Conservation (phyloP, 2,888 invertebrate species). For the Opisthograptis luteolata region DNA sequence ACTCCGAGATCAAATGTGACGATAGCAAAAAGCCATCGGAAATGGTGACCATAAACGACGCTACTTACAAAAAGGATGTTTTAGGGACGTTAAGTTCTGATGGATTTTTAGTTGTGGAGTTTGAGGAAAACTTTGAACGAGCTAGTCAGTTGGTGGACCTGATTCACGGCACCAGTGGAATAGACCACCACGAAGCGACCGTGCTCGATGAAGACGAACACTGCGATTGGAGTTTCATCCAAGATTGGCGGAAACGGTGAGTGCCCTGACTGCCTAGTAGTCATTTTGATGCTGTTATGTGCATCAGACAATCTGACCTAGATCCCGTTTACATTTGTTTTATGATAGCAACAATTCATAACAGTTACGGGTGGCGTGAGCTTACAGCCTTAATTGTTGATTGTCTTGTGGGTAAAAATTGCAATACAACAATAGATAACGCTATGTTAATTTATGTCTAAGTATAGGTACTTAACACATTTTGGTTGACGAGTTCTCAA, state of each 20-base stretch:
- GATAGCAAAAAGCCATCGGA: slow-evolving; percentile 53
- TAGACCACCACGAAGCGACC: slow-evolving; percentile 75
- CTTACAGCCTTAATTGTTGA: slow-evolving; percentile 56
- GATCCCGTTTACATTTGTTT: slow-evolving; percentile 57
- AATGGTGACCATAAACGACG: slow-evolving; percentile 65
- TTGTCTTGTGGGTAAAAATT: slow-evolving; percentile 60
- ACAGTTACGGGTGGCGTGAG: slow-evolving; percentile 60
- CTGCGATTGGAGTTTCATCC: slow-evolving; percentile 90
- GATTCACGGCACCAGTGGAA: slow-evolving; percentile 70
- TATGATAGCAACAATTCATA: slow-evolving; percentile 55
- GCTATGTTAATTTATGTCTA: slow-evolving; percentile 36
- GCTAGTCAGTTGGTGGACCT: slow-evolving; percentile 86
- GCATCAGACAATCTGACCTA: slow-evolving; percentile 52
- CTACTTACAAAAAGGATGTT: slow-evolving; percentile 73
- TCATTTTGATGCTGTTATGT: slow-evolving; percentile 41
- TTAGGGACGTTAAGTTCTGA: slow-evolving; percentile 72
- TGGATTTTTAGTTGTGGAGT: slow-evolving; percentile 85
- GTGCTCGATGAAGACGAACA: slow-evolving; percentile 78
- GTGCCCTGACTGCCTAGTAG: slow-evolving; percentile 38
- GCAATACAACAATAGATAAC: slow-evolving; percentile 36
- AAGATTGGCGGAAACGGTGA: slow-evolving; percentile 89
- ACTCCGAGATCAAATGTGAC: slow-evolving; percentile 70
- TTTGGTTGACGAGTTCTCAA: not conserved
- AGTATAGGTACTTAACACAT: not conserved
- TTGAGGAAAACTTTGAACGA: slow-evolving; percentile 85